These are phyloP conservation scores for Triops longicaudatus DNA, from an alignment of 1,140 invertebrate genomes.

Conservation along the genomic window DNA sequence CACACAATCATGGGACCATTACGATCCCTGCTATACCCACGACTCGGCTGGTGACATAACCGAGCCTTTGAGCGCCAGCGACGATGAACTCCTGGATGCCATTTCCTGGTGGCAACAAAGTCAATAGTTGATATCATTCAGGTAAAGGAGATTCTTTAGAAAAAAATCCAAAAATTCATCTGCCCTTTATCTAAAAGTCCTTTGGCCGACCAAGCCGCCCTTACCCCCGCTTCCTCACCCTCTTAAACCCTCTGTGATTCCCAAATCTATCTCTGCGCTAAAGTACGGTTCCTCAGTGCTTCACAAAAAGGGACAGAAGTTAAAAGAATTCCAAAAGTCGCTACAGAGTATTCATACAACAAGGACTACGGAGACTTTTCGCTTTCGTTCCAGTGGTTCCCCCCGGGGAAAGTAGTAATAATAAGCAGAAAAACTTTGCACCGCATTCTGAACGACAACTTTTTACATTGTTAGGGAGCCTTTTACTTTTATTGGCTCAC, in stretches of 20 bases:
- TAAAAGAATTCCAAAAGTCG: too few species aligned
- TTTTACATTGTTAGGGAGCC: too few species aligned
- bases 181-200: neutral
- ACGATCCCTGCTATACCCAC: constrained; percentile 42
- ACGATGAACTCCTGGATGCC: constrained; percentile 81
- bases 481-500: too few species aligned
- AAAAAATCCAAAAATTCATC: neutral
- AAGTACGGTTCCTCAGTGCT: too few species aligned
- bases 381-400: neutral
- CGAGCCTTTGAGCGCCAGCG: constrained; percentile 68
- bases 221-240: too few species aligned
- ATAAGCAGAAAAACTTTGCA: neutral
- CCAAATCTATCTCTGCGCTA: too few species aligned
- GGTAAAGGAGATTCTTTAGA: neutral
- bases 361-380: neutral
- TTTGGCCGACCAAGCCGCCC: too few species aligned
- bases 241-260: too few species aligned
- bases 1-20: constrained; percentile 39
- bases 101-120: constrained; percentile 75
- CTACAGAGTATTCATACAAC: neutral
- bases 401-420: neutral
- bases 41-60: constrained; percentile 61
- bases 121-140: constrained; percentile 37
- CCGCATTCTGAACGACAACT: neutral
- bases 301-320: too few species aligned